phyloP scores from a whole-genome alignment of 2,888 invertebrate species.

The Clanis bilineata region DNA sequence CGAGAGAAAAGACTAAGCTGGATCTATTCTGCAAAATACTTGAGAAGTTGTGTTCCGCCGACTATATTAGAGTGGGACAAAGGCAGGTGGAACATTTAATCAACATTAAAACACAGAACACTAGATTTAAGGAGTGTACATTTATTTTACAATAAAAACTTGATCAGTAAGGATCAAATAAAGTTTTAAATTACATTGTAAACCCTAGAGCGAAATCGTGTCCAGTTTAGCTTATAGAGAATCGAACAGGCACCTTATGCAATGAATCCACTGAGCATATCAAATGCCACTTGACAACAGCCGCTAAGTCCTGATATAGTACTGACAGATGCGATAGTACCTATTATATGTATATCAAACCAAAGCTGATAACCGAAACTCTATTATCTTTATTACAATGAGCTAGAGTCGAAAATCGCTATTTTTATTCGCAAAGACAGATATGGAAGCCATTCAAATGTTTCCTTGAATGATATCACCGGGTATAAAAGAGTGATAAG shows the following conservation, averaged over 20 bases:
- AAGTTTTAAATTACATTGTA: too few species aligned
- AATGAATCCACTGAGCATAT: background rate
- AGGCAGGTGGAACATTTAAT: too few species aligned
- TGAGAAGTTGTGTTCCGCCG: too few species aligned
- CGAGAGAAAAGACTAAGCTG: too few species aligned
- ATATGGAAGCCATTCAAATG: constrained; percentile 3
- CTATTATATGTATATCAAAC: background rate
- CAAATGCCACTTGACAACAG: background rate
- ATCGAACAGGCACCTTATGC: background rate
- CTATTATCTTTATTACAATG: background rate
- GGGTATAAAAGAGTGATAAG: background rate
- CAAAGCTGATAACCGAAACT: background rate
- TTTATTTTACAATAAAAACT: too few species aligned
- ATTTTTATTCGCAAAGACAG: background rate
- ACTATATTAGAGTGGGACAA: too few species aligned
- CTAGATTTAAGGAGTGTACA: too few species aligned
- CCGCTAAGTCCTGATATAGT: background rate
- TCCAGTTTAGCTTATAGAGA: background rate
- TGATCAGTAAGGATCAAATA: too few species aligned
- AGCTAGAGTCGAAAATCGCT: background rate
- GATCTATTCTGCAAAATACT: too few species aligned
- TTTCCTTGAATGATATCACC: constrained; percentile 11
- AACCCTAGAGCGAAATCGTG: background rate
- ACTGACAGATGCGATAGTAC: background rate
- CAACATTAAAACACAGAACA: too few species aligned